These are phyloP conservation scores for Etheostoma perlongum DNA, from an alignment of 2,797 vertebrate genomes.

Conservation along the genomic window DNA sequence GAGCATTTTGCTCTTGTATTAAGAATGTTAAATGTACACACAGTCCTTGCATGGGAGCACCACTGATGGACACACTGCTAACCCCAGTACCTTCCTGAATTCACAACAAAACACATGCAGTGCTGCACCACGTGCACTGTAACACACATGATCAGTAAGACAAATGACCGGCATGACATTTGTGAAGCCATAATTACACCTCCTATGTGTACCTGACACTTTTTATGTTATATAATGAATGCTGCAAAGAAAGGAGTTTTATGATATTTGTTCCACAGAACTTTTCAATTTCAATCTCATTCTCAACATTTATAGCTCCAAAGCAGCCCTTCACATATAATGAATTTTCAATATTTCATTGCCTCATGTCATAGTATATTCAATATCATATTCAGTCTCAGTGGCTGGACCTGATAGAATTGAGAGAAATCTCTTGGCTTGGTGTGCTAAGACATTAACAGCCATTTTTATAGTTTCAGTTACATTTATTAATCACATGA, in stretches of 20 bases:
- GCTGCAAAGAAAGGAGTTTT: conserved; percentile 67
- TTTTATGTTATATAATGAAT: conserved; percentile 72
- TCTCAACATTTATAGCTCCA: conserved; percentile 82
- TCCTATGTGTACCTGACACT: conserved; percentile 65
- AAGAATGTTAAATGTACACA: conserved; percentile 20
- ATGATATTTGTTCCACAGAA: conserved; percentile 80
- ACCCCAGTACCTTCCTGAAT: conserved; percentile 15
- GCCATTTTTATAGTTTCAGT: conserved; percentile 64
- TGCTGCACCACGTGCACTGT: conserved; percentile 24
- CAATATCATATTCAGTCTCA: conserved; percentile 74
- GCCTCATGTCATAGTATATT: conserved; percentile 70
- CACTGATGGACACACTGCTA: background rate
- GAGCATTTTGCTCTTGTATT: conserved; percentile 44
- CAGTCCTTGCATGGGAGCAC: background rate
- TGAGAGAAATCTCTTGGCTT: conserved; percentile 49
- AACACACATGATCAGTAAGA: conserved; percentile 60
- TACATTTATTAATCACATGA: conserved; percentile 74
- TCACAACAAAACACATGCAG: conserved; percentile 36
- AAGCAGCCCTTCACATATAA: conserved; percentile 79
- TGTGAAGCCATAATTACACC: conserved; percentile 73
- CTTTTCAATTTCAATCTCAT: conserved; percentile 85
- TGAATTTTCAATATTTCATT: conserved; percentile 80
- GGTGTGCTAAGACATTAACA: conserved; percentile 57
- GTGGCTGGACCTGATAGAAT: conserved; percentile 69
- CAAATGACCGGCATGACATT: conserved; percentile 74